Evolutionary conservation across 35 echinoderm and acorn worm species (phyloP).

Genomic region (Apostichopus japonicus): DNA sequence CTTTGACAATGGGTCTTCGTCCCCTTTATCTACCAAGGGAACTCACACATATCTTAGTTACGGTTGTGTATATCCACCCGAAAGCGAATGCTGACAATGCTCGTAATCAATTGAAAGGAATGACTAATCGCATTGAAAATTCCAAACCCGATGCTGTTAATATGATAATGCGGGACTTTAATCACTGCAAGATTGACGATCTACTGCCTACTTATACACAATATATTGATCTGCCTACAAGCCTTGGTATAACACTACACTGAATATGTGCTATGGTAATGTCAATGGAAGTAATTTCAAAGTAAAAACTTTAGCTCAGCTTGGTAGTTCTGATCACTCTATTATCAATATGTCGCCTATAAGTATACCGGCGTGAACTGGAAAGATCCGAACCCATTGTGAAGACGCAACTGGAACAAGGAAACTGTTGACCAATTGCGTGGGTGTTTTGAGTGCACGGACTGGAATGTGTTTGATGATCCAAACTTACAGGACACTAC

Average conservation of each 20-base stretch:
- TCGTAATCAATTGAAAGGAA: constrained; percentile 32
- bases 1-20: not conserved
- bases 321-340: too few relatives aligned
- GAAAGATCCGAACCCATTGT: too few relatives aligned
- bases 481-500: too few relatives aligned
- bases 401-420: too few relatives aligned
- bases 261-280: too few relatives aligned
- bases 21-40: constrained; percentile 6
- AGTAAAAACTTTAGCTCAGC: too few relatives aligned
- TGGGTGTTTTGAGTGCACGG: too few relatives aligned
- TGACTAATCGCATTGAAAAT: constrained; percentile 1
- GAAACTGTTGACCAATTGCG: too few relatives aligned
- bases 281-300: not conserved
- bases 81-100: constrained; percentile 33
- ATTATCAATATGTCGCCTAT: too few relatives aligned
- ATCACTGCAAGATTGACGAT: not conserved
- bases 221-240: not conserved
- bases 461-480: too few relatives aligned
- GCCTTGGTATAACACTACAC: not conserved
- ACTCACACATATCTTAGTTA: constrained; percentile 39
- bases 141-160: constrained; percentile 2
- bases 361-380: too few relatives aligned
- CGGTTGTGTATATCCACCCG: constrained; percentile 49
- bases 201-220: too few relatives aligned
- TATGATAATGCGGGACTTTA: constrained; percentile 22